Conservation (phyloP, 92 coral and sea anemone genomes). For the Palythoa grandis region DNA sequence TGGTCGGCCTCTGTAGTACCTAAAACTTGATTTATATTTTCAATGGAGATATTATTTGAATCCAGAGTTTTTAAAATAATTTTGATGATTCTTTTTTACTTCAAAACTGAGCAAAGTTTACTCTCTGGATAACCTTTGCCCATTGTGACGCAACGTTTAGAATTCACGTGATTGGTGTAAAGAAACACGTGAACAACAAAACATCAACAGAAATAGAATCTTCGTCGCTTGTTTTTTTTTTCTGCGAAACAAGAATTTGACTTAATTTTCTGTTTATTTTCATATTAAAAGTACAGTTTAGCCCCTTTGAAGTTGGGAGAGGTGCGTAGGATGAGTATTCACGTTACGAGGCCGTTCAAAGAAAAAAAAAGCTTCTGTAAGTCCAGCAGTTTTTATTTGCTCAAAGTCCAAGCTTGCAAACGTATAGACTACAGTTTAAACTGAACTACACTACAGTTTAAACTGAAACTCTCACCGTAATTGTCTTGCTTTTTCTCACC, state of each 20-base stretch:
- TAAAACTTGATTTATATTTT: too few relatives aligned
- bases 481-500: constrained; percentile 4
- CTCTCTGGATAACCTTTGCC: too few relatives aligned
- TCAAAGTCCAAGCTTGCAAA: background rate
- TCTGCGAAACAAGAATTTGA: constrained; percentile 23
- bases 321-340: constrained; percentile 62
- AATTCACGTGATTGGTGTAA: constrained; percentile 39
- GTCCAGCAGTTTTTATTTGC: constrained; percentile 37
- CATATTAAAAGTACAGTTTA: constrained; percentile 1
- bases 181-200: constrained; percentile 34
- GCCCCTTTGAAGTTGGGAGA: background rate
- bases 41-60: too few relatives aligned
- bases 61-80: too few relatives aligned
- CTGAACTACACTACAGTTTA: too few relatives aligned
- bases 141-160: constrained; percentile 27
- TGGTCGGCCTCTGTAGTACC: too few relatives aligned
- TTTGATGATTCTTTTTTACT: too few relatives aligned
- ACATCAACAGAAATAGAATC: constrained; percentile 35
- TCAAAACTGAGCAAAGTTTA: too few relatives aligned
- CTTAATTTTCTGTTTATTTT: constrained; percentile 24
- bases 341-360: constrained; percentile 80
- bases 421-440: too few relatives aligned
- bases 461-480: background rate
- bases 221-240: constrained; percentile 17
- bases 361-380: constrained; percentile 94